Evolutionary conservation across 2,113 vertebrate species (phyloP).

Genomic region (Agelaius tricolor): DNA sequence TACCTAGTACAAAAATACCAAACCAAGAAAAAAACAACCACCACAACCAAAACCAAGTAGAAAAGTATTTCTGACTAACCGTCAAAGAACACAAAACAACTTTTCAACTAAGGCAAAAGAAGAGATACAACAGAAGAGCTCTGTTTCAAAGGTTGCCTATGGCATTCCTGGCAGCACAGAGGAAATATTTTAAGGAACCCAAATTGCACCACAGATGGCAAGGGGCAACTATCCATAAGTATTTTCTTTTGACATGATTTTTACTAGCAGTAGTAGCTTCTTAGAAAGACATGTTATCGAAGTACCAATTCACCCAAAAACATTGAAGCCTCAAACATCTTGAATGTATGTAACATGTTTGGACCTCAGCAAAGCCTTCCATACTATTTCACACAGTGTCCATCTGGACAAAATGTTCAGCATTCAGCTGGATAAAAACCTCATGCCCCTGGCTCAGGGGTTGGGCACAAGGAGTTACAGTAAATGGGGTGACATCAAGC

Average conservation of each 20-base stretch:
- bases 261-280: background rate
- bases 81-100: background rate
- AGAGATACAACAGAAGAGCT: background rate
- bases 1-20: background rate
- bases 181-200: background rate
- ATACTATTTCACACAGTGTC: too few species aligned
- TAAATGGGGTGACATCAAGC: too few species aligned
- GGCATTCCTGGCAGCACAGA: background rate
- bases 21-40: fast-evolving
- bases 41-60: background rate
- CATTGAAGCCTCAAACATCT: background rate
- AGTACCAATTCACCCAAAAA: background rate
- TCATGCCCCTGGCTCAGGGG: too few species aligned
- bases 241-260: background rate
- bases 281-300: background rate
- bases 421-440: background rate
- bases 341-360: background rate
- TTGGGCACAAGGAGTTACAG: background rate
- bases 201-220: background rate
- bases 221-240: background rate
- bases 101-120: background rate
- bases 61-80: background rate
- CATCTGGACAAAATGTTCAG: background rate
- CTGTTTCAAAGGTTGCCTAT: background rate
- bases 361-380: background rate